Base-by-base conservation (phyloP, 1,140 invertebrate species). In the Littorina saxatilis region DNA sequence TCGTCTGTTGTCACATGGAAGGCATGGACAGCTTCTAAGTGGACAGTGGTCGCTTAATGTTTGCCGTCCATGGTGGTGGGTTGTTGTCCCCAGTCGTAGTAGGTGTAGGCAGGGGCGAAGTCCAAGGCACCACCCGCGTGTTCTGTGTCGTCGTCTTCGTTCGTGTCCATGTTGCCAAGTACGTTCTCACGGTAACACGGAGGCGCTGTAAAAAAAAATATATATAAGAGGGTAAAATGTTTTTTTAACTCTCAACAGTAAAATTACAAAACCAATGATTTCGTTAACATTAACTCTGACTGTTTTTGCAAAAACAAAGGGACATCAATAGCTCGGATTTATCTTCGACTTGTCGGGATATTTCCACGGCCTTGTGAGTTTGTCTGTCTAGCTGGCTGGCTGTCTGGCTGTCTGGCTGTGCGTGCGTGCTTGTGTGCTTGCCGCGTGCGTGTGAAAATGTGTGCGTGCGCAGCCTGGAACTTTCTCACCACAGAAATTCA, bases 121-220 rank as follows among this genome's bases (percentile, higher is more conserved):
- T 84, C 70, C 55, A 83, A 58, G n/a, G 83, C 47, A n/a, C 87
- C 87, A 13, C 29, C 40, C 0, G 82, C 84, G 68, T 85, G 76
- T 23, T 88, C 82, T 20, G 20, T 82, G 74, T 88, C 87, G 0
- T 90, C 89, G 2, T 90, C 87, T 73, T 91, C 91, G 15, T 80
- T 81, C 61, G 92, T 87, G 70, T 89, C 82, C 13, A 91, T 87
- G 66, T 88, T 90, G 13, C 91, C 91, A 82, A 88, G 89, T n/a
- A 91, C 87, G 82, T 91, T 91, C 82, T 92, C 91, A 23, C 83
- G 87, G 84, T 92, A 92, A 2, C 88, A 86, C 23, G 91, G 91
- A 3, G 91, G 91, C 23, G 91, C 91, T 92, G 74, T 20, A 55
- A 70, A 55, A 50, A 77, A 50, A 75, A 79, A 52, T 61, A 79